Evolutionary conservation across 2,888 invertebrate genomes (phyloP), one percentile per base, ranked within the genome.

Genomic region (Drosophila bunnanda): DNA sequence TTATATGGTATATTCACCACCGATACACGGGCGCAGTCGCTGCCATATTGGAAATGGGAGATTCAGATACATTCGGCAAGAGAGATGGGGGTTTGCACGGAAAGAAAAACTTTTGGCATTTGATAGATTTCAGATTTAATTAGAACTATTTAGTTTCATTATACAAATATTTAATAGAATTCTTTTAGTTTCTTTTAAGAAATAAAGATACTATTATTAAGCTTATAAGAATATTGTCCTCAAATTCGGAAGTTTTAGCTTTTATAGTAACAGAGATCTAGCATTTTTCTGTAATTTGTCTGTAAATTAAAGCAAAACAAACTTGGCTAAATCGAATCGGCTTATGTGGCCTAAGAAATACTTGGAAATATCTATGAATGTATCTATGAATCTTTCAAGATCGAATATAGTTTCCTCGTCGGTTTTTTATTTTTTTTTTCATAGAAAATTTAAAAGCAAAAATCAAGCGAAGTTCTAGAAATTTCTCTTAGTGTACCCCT

Each of bases 11-110:
- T 52, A 34, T 52, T 52, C 50, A 34, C 20, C 38, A 34, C n/a
- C 30, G 58, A 58, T 48, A 67, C 54, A 66, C 7, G 32, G 58
- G 38, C 68, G 43, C 61, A 15, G 43, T 62, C 50, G 80, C 82
- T 78, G 85, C 85, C 82, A 82, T 82, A 77, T 82, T 85, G 82
- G 78, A 82, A 84, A 83, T 53, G 58, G 66, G 53, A 58, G 68
- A 39, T 50, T 20, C 17, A 62, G 46, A 54, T 57, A 61, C 44
- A 30, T 30, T 28, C 32, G 4, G 22, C 2, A 12, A 46, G 9
- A 44, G 17, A 59, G 65, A 60, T 68, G 52, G 28, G 20, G 8
- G 17, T 12, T 7, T 17, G 12, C 7, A 30, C 17, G 1, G 1
- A 7, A 32, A 50, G 20, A 50, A 32, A 32, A 46, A 9, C 4